Percentiles rank a stretch among this genome's conserved stretches.
phyloP scores from a whole-genome alignment of 2,113 vertebrate species.

The Mandrillus leucophaeus region DNA sequence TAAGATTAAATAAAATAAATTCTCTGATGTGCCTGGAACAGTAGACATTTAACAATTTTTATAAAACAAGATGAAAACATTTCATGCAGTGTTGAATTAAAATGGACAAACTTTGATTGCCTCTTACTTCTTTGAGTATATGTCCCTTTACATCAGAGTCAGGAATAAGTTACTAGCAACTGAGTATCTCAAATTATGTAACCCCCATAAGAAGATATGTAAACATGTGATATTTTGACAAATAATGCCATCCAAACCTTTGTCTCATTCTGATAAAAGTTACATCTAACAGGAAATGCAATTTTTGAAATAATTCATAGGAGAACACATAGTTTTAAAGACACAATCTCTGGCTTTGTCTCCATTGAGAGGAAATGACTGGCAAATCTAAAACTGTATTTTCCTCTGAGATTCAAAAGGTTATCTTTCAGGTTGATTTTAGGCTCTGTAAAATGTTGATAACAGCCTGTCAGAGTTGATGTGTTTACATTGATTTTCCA shows the following conservation, averaged over 20 bases:
- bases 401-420: conserved; percentile 76
- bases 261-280: conserved; percentile 76
- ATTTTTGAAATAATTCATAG: conserved; percentile 76
- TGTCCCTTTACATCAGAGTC: neutral
- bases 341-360: conserved; percentile 60
- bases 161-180: conserved; percentile 37
- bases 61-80: neutral
- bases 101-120: conserved; percentile 26
- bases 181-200: conserved; percentile 69
- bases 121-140: neutral
- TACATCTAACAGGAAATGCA: conserved; percentile 67
- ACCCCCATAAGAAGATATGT: conserved; percentile 54
- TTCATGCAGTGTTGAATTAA: neutral
- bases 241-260: conserved; percentile 64
- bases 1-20: neutral
- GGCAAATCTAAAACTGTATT: conserved; percentile 74
- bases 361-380: conserved; percentile 74
- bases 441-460: conserved; percentile 82
- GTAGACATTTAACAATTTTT: neutral
- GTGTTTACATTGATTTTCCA: conserved; percentile 80
- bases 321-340: conserved; percentile 69
- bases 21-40: neutral
- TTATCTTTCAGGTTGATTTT: conserved; percentile 82
- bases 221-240: conserved; percentile 56
- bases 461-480: conserved; percentile 78